Conservation (phyloP, 2,797 vertebrate species). For the Cyclopterus lumpus region DNA sequence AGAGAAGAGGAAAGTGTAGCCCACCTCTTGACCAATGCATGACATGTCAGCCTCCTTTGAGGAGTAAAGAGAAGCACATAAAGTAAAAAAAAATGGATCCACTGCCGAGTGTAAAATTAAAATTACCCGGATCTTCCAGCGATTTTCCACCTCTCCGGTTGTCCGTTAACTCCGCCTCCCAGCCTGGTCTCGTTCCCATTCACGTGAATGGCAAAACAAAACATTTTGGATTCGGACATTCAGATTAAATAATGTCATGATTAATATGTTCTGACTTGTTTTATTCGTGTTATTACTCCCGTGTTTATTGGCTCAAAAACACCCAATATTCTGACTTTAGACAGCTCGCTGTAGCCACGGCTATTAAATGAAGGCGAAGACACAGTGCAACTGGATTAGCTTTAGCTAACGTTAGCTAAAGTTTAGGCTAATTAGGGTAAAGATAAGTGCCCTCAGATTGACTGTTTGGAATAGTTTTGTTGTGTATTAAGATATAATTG, state of each 20-base stretch:
- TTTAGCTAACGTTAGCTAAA: too few relatives aligned
- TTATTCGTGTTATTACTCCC: neutral
- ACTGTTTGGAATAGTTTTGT: neutral
- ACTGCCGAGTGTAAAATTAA: neutral
- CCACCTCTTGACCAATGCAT: too few relatives aligned
- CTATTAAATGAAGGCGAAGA: neutral
- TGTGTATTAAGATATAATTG: neutral
- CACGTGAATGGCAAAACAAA: neutral
- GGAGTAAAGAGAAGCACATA: neutral
- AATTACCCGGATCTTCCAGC: too few relatives aligned
- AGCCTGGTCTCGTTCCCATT: neutral
- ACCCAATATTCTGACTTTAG: neutral
- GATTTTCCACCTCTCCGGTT: too few relatives aligned
- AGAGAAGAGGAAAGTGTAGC: too few relatives aligned
- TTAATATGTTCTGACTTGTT: too few relatives aligned
- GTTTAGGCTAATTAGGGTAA: neutral
- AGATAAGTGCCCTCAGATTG: neutral
- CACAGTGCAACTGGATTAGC: neutral
- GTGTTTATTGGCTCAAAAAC: neutral
- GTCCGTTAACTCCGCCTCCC: too few relatives aligned
- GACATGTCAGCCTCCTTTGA: neutral
- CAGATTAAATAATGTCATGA: too few relatives aligned
- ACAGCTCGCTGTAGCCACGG: neutral
- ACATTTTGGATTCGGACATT: too few relatives aligned
- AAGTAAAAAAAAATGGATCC: too few relatives aligned